Evolutionary conservation across 2,888 invertebrate genomes (phyloP), one percentile per base, ranked within the genome.

Genomic region (Allolobophora icterica): DNA sequence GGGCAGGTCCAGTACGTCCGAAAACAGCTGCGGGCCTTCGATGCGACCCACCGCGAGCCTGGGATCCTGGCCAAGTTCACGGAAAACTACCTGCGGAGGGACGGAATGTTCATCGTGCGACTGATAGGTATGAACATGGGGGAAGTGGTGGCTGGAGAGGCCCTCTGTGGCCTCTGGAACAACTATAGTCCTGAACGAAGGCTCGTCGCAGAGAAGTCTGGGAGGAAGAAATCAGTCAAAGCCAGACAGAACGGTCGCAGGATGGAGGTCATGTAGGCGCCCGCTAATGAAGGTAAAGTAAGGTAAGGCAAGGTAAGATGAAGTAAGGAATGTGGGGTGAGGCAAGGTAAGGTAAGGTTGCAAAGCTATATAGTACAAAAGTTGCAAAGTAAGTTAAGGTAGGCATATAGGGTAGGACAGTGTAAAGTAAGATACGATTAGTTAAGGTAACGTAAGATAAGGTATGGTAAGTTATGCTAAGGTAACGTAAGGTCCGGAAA

Each of bases 61-160:
- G 93, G 93, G 19, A 92, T 93, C 17, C 92, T 93, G 42, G 93
- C 93, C 83, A 94, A 94, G 91, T 94, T 94, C 91, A 93, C 94
- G 19, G 93, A 94, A 91, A 93, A 93, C 92, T 94, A 94, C 89
- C 92, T 94, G 34, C 92, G 94, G 33, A 58, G 93, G 30, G 94
- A 94, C 91, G 94, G 94, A 21, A 92, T 94, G 91, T 94, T 94
- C 92, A 93, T 94, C 84, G 89, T 94, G 19, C 92, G 93, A 30
- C 92, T 94, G 83, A 93, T 94, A 58, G 93, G 93, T 21, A 93
- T 94, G 91, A 94, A 94, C 92, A 92, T 93, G 92, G 93, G 94
- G n/a, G 94, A 94, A 90, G 93, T 94, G 45, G 92, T 94, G 42
- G 93, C 94, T 33, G 94, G 93, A 21, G 94, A 94, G 90, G 92